These are phyloP conservation scores for Conus canariensis DNA, from an alignment of 2,888 invertebrate species.

Conservation along the genomic window DNA sequence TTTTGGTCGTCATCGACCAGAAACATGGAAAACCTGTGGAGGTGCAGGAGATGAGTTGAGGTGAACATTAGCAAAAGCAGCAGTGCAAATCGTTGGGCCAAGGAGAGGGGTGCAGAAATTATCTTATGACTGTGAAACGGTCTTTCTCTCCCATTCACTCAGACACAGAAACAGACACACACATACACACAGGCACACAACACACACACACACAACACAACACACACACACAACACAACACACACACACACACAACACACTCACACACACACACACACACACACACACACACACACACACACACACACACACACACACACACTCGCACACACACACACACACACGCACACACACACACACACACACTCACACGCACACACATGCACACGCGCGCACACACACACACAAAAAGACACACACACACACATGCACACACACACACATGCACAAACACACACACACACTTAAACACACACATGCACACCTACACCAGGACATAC, in stretches of 20 bases:
- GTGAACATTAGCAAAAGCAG: not conserved
- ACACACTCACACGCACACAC: not conserved
- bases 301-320: no score
- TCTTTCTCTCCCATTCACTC: no score
- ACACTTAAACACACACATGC: no score
- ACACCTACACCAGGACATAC: no score
- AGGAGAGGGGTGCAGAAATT: no score
- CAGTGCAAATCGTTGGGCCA: not conserved
- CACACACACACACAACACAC: not conserved
- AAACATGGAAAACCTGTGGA: not conserved
- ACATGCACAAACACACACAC: no score
- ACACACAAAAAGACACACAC: not conserved
- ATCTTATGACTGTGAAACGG: no score
- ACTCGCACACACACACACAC: no score
- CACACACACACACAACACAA: slow-evolving; percentile 33
- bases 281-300: no score
- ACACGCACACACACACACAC: no score
- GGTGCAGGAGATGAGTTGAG: not conserved
- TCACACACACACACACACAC: slow-evolving; percentile 20
- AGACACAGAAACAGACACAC: no score
- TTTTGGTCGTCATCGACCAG: not conserved
- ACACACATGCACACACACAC: not conserved
- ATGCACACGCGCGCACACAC: not conserved
- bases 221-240: slow-evolving; percentile 20
- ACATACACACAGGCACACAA: no score